These are phyloP conservation scores for Alca torda DNA, from an alignment of 2,797 vertebrate species.

Conservation along the genomic window DNA sequence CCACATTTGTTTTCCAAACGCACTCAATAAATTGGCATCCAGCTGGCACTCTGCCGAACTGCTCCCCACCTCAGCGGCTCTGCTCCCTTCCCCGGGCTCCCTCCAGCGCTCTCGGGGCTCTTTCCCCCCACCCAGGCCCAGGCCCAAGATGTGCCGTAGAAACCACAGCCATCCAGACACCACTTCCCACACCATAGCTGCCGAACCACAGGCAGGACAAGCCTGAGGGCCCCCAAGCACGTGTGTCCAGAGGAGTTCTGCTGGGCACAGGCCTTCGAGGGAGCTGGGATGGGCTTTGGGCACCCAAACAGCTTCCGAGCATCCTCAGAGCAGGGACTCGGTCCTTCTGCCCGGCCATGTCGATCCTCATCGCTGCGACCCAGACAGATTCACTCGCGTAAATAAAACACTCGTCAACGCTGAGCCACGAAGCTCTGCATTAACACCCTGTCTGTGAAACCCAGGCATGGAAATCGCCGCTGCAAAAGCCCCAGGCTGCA, in stretches of 20 bases:
- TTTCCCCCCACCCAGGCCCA: accelerated
- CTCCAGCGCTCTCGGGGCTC: background rate
- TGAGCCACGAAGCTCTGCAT: accelerated
- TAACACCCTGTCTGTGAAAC: accelerated
- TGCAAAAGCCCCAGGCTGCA: accelerated
- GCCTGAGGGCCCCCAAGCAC: accelerated
- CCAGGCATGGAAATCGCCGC: accelerated
- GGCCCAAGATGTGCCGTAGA: background rate
- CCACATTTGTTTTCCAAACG: background rate
- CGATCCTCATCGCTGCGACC: accelerated
- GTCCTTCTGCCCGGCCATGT: accelerated
- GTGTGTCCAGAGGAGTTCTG: accelerated
- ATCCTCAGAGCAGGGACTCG: accelerated
- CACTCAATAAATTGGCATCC: background rate
- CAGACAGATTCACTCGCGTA: accelerated
- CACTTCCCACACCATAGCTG: accelerated
- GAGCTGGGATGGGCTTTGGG: background rate
- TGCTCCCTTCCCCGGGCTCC: background rate
- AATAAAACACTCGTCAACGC: background rate
- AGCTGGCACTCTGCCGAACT: accelerated
- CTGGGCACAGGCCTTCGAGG: accelerated
- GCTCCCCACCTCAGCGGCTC: background rate
- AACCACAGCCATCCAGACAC: accelerated
- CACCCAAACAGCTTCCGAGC: background rate
- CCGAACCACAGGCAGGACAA: accelerated